Evolutionary conservation across 1,140 invertebrate genomes (phyloP).

Genomic region (Laupala kohalensis): DNA sequence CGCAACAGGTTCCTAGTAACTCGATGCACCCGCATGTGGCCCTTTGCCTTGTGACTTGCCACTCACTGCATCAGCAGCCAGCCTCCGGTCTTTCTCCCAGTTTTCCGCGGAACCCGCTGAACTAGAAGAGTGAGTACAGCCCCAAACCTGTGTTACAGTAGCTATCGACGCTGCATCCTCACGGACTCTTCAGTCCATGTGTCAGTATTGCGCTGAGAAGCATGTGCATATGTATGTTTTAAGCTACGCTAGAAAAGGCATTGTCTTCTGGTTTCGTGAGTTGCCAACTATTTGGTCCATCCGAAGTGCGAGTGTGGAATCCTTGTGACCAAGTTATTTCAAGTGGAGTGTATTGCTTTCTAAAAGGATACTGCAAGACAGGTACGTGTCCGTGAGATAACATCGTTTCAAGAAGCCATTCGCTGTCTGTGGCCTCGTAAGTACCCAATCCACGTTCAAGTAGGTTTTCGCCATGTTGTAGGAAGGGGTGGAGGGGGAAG

Average conservation of each 20-base stretch:
- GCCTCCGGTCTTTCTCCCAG: background rate
- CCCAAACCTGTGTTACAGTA: background rate
- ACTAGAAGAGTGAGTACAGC: background rate
- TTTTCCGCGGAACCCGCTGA: background rate
- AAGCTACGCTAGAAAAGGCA: no score
- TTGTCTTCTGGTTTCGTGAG: no score
- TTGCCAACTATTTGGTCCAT: no score
- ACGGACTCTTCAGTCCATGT: background rate
- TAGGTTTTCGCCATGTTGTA: background rate
- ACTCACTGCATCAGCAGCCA: background rate
- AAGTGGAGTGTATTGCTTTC: background rate
- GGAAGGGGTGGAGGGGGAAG: no score
- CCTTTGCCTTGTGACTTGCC: no score
- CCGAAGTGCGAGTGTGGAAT: background rate
- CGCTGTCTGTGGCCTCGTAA: background rate
- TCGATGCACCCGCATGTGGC: background rate
- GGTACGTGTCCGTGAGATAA: background rate
- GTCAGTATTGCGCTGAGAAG: background rate
- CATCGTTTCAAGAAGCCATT: background rate
- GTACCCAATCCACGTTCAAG: background rate
- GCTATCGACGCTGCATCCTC: background rate
- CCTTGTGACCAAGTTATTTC: background rate
- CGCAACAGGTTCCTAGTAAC: background rate
- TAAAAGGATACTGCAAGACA: background rate
- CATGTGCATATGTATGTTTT: no score